Conservation (phyloP, 1,140 invertebrate genomes). For the Chelonus insularis region DNA sequence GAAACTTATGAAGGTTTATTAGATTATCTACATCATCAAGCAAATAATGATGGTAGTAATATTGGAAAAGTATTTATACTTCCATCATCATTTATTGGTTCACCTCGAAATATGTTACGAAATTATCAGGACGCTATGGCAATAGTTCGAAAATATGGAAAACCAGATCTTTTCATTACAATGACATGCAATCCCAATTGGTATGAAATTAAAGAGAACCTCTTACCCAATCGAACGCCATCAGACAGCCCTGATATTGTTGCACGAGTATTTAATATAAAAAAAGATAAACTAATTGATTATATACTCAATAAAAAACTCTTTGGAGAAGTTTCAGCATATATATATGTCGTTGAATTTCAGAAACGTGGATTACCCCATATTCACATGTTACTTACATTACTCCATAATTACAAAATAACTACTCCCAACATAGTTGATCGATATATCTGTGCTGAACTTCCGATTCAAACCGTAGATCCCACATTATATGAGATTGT, state of each 20-base stretch:
- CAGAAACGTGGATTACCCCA: slow-evolving; percentile 16
- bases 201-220: slow-evolving; percentile 42
- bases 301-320: slow-evolving; percentile 4
- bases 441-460: slow-evolving; percentile 29
- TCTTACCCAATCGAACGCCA: slow-evolving; percentile 45
- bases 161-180: slow-evolving; percentile 43
- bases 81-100: slow-evolving; percentile 45
- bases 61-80: slow-evolving; percentile 40
- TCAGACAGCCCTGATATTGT: slow-evolving; percentile 43
- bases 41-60: neutral
- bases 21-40: slow-evolving; percentile 4
- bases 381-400: slow-evolving; percentile 24
- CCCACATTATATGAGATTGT: slow-evolving; percentile 1
- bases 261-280: slow-evolving; percentile 19
- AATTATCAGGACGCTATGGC: slow-evolving; percentile 52
- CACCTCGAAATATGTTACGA: slow-evolving; percentile 52
- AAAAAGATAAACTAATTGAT: slow-evolving; percentile 15
- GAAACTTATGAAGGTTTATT: slow-evolving; percentile 15
- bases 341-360: slow-evolving; percentile 5
- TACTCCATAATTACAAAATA: slow-evolving; percentile 31
- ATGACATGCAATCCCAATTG: slow-evolving; percentile 37
- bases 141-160: slow-evolving; percentile 53
- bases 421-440: slow-evolving; percentile 11
- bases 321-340: slow-evolving; percentile 13
- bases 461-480: slow-evolving; percentile 21